These are phyloP conservation scores for Phalacrocorax carbo DNA, from an alignment of 2,113 vertebrate species.

Conservation along the genomic window DNA sequence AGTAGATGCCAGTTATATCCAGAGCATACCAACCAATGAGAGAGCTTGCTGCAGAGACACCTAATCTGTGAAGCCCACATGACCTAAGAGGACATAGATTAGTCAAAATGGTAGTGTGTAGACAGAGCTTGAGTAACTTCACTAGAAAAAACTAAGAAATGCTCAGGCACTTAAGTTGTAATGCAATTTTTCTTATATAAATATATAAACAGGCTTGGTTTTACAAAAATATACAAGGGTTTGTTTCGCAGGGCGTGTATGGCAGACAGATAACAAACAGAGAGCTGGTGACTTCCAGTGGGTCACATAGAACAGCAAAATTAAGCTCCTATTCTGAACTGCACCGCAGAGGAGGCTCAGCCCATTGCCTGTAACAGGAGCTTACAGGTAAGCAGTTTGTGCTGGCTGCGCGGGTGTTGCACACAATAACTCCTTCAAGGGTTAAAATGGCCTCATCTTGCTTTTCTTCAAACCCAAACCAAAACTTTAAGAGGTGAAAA, in stretches of 20 bases:
- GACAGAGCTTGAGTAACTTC: not conserved
- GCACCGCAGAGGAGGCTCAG: not conserved
- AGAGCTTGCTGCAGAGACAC: not conserved
- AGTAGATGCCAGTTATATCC: not conserved
- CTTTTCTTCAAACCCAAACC: not conserved
- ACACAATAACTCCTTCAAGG: not conserved
- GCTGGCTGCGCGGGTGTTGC: rapidly evolving
- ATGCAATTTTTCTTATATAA: not conserved
- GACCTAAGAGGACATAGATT: not conserved
- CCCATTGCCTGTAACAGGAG: not conserved
- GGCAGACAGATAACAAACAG: not conserved
- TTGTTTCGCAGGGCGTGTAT: not conserved
- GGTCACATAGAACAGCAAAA: not conserved
- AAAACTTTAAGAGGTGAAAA: not conserved
- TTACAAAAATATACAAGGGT: not conserved
- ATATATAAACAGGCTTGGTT: not conserved
- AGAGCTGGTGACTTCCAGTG: not conserved
- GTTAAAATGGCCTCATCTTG: rapidly evolving
- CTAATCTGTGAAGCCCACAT: not conserved
- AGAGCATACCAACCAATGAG: not conserved
- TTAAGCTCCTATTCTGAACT: not conserved
- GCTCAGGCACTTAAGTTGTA: not conserved
- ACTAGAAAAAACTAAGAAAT: not conserved
- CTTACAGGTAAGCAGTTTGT: not conserved
- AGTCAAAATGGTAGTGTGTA: not conserved